Evolutionary conservation across 2,888 invertebrate species (phyloP), one percentile per base, ranked within the genome.

Genomic region (Drosophila paramelanica): DNA sequence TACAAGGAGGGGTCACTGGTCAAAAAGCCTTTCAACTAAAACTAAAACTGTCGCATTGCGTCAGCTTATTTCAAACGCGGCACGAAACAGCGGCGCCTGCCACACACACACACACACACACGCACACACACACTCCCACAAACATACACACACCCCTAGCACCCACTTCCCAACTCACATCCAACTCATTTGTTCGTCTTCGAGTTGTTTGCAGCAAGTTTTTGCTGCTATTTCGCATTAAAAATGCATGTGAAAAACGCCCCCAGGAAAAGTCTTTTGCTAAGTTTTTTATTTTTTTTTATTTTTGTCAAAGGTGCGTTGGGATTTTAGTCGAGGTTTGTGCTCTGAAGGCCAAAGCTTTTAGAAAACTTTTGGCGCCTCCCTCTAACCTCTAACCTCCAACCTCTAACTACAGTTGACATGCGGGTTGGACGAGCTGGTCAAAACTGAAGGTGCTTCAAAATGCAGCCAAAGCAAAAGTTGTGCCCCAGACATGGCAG

Each of bases 21-120:
- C 71, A 64, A 20, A 43, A 41, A 53, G 13, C 47, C 42, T 67
- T 52, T 27, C 62, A 73, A 45, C 60, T 55, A 60, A 75, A 73
- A 73, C 77, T 50, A 69, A 73, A 73, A 65, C 74, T 81, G 85
- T 79, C 81, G 81, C 81, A 81, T 67, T 81, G 81, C 81, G 81
- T 81, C 81, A 84, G 66, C 79, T 66, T 52, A 66, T 59, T 42
- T 27, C 36, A 36, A 36, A 36, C 11, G 36, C 36, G 36, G 2
- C 36, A 36, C 42, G 41, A 36, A 68, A 67, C 75, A 69, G 73
- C 62, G 56, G 23, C 41, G 39, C 14, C 51, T 8, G 49, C 36
- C 49, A 50, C 61, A 70, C 58, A 42, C 17, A 53, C 51, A 25
- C 52, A 66, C 58, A 45, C 38, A 42, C 17, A 20, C 20, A 7